Evolutionary conservation across 2,797 vertebrate species (phyloP).

Genomic region (Gobio occitaniae): DNA sequence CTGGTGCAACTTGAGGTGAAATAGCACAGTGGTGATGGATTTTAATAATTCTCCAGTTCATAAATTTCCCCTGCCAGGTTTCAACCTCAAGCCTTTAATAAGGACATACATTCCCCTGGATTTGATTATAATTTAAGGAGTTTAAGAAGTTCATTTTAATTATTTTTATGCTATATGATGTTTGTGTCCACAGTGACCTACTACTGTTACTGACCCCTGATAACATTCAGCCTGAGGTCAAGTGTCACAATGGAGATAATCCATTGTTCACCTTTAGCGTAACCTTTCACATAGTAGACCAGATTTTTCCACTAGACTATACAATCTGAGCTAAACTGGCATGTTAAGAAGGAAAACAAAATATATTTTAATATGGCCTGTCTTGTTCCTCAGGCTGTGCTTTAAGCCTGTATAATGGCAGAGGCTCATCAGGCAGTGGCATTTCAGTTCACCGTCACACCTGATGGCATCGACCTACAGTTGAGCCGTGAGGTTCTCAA

Average conservation of each 20-base stretch:
- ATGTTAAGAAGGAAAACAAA: neutral
- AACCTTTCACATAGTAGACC: conserved; percentile 12
- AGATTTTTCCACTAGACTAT: conserved; percentile 1
- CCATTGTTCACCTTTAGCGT: neutral
- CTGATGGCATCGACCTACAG: conserved; percentile 88
- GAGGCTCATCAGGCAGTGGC: conserved; percentile 97
- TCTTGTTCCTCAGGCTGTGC: conserved; percentile 20
- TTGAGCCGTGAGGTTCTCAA: conserved; percentile 89
- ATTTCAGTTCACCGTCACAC: conserved; percentile 95
- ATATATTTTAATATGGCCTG: neutral
- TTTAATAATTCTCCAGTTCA: neutral
- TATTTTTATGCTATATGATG: neutral
- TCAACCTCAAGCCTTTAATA: neutral
- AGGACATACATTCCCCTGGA: neutral
- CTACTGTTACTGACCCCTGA: neutral
- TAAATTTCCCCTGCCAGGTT: neutral
- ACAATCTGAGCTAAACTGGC: neutral
- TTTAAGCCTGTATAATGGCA: conserved; percentile 80
- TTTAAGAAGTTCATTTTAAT: neutral
- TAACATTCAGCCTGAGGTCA: neutral
- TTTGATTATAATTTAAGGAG: neutral
- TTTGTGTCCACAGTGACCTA: neutral
- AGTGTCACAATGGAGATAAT: neutral
- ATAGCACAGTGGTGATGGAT: neutral
- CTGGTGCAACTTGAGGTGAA: neutral